Evolutionary conservation across 1,140 invertebrate species (phyloP), one percentile per base, ranked within the genome.

Genomic region (Melanaphis sacchari): DNA sequence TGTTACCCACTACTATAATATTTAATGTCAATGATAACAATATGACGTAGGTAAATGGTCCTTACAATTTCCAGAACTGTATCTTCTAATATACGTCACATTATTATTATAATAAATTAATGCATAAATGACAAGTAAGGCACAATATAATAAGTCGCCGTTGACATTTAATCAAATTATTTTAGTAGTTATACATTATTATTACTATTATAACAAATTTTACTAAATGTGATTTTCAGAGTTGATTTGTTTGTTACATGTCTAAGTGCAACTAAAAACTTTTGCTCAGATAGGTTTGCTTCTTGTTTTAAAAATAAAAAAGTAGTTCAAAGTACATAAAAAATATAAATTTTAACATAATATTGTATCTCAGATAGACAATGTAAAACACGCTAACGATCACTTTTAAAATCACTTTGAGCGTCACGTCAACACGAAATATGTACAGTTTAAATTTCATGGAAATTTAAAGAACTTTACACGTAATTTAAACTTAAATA

Each of bases 381-480:
- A 89, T 49, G 87, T 46, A 52, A 52, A 89, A 89, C 87, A 89
- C 87, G 46, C 87, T 38, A 89, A 52, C 87, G n/a, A 89, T 52
- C 87, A 89, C 87, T 89, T 89, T 89, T 89, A 46, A 52, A 89
- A 89, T 89, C 46, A 89, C n/a, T 89, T 89, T 89, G 46, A 24
- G n/a, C n/a, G 87, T 89, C 87, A 89, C 46, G 87, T 89, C 87
- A 89, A 54, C 87, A 89, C 36, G 46, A 89, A 89, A 89, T 46
- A 46, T 89, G 36, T 89, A 89, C 9, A 52, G n/a, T 89, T 36
- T 89, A 54, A 22, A 52, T 9, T 89, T 54, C 46, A 52, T 89
- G 46, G 52, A 52, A 89, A 89, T 89, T 15, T 89, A 36, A 89
- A 89, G 36, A 89, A 38, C 46, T 49, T 89, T 89, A 22, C 87